Evolutionary conservation across 1,140 invertebrate species (phyloP).

Genomic region (Littorina saxatilis): DNA sequence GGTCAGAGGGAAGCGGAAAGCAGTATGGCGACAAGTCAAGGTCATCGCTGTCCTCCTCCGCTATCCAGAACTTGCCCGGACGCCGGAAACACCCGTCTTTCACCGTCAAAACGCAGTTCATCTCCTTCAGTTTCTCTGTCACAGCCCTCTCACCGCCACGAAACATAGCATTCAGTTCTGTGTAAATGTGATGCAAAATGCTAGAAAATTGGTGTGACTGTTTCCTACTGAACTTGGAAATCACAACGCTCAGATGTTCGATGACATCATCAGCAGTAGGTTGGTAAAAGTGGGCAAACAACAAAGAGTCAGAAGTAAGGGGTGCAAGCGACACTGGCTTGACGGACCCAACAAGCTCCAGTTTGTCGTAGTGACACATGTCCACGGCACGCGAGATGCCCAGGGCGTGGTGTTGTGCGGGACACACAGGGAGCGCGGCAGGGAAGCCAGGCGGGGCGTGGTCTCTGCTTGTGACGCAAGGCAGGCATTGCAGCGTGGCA

Average conservation of each 20-base stretch:
- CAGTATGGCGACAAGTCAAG: slow-evolving; percentile 48
- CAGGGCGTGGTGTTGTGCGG: background rate
- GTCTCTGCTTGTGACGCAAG: slow-evolving; percentile 6
- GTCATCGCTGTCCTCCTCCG: slow-evolving; percentile 6
- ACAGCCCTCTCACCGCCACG: background rate
- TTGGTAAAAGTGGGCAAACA: background rate
- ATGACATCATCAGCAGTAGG: slow-evolving; percentile 7
- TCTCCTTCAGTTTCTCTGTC: background rate
- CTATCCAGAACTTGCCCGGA: background rate
- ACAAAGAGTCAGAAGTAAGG: background rate
- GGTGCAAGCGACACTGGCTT: slow-evolving; percentile 2
- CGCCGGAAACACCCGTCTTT: background rate
- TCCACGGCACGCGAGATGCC: background rate
- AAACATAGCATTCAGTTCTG: background rate
- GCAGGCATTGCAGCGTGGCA: background rate
- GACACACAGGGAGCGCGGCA: background rate
- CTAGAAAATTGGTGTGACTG: background rate
- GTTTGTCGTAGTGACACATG: background rate
- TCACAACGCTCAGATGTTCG: background rate
- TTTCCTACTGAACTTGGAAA: background rate
- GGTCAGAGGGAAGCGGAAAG: slow-evolving; percentile 38
- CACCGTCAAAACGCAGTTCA: background rate
- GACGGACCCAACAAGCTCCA: background rate
- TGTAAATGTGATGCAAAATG: background rate
- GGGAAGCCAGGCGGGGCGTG: background rate